A percentile compares a stretch with the other conserved stretches of the same genome.
phyloP scores from a whole-genome alignment of 2,797 vertebrate species.

The Falco peregrinus region DNA sequence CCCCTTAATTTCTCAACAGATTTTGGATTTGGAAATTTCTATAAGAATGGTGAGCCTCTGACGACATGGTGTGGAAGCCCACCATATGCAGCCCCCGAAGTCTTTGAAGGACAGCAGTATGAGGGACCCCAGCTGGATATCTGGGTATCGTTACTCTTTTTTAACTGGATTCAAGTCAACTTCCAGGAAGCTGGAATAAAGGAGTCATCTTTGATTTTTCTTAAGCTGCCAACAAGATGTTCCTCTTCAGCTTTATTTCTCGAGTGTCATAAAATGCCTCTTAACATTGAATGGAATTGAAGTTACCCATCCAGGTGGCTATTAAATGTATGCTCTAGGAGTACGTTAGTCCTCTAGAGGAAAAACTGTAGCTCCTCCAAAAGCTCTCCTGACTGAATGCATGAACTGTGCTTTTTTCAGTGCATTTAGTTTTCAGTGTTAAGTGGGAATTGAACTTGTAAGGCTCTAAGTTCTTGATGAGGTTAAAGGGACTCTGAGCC shows the following conservation, averaged over 20 bases:
- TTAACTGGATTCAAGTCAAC: neutral
- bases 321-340: neutral
- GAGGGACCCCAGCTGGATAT: constrained; percentile 99
- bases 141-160: constrained; percentile 84
- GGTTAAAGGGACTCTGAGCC: neutral
- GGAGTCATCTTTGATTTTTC: neutral
- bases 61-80: constrained; percentile 98
- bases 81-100: constrained; percentile 96
- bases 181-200: neutral
- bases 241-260: neutral
- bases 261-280: neutral
- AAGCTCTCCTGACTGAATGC: neutral
- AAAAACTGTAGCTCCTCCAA: neutral
- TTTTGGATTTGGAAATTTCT: constrained; percentile 99
- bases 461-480: neutral
- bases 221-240: neutral
- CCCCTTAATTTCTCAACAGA: constrained; percentile 78
- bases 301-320: neutral
- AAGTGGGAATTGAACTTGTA: neutral
- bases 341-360: neutral
- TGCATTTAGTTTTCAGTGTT: neutral
- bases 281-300: neutral
- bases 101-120: constrained; percentile 98
- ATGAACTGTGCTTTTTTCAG: neutral
- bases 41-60: constrained; percentile 91